Conservation (phyloP, 2,797 vertebrate species). For the Atherinosoma microstoma region DNA sequence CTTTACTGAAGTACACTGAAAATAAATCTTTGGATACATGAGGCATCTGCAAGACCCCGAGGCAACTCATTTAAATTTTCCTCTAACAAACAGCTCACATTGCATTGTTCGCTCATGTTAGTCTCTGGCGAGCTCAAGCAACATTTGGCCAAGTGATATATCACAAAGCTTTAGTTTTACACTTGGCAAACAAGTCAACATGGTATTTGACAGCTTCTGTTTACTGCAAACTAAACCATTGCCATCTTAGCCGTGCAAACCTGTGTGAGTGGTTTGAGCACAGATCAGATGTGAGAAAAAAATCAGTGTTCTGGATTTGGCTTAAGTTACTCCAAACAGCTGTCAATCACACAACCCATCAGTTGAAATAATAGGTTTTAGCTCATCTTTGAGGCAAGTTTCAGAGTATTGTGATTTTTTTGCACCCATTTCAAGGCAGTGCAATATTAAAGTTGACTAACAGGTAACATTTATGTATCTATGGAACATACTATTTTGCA, state of each 20-base stretch:
- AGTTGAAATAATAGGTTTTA: background rate
- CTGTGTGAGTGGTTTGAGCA: constrained; percentile 32
- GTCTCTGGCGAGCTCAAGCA: constrained; percentile 11
- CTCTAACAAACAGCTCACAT: background rate
- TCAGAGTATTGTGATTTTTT: background rate
- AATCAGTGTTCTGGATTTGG: constrained; percentile 35
- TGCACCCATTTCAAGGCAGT: background rate
- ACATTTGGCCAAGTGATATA: constrained; percentile 27
- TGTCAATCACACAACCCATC: constrained; percentile 15
- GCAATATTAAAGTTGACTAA: background rate
- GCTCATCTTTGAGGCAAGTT: background rate
- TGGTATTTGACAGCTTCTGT: constrained; percentile 42
- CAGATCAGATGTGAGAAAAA: constrained; percentile 39
- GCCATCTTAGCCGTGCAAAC: constrained; percentile 35
- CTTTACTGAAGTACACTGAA: constrained; percentile 24
- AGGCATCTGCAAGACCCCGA: constrained; percentile 30
- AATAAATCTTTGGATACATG: constrained; percentile 25
- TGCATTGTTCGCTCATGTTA: constrained; percentile 1
- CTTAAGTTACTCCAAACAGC: constrained; percentile 11
- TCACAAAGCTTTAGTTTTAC: constrained; percentile 35
- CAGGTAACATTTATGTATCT: background rate
- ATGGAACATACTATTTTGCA: background rate
- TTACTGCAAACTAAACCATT: constrained; percentile 43
- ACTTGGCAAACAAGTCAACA: constrained; percentile 46
- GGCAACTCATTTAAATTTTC: constrained; percentile 42